These are phyloP conservation scores for Orientallactaga bullata DNA, from an alignment of 2,113 vertebrate genomes.

Conservation along the genomic window DNA sequence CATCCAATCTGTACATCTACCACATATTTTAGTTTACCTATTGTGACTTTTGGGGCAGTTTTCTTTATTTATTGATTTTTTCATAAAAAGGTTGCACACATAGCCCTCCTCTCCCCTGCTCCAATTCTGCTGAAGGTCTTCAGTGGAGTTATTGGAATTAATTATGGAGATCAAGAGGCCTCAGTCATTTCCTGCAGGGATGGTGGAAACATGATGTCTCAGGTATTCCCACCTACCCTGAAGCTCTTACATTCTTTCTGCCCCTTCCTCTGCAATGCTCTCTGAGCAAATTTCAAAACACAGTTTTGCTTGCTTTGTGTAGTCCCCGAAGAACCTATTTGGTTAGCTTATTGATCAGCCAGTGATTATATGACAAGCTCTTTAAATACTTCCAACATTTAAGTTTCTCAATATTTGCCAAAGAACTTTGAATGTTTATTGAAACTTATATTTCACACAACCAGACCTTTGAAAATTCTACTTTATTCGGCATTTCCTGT, in stretches of 20 bases:
- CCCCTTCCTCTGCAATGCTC: too few species aligned
- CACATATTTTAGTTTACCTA: not conserved
- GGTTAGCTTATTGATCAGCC: not conserved
- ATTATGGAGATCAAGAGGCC: too few species aligned
- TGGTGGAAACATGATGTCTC: too few species aligned
- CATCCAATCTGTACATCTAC: not conserved
- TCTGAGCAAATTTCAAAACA: not conserved
- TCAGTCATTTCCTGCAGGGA: too few species aligned
- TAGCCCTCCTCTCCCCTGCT: too few species aligned
- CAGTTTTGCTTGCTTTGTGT: not conserved
- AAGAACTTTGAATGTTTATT: not conserved
- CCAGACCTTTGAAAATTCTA: not conserved
- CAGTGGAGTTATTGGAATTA: too few species aligned
- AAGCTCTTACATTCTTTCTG: too few species aligned
- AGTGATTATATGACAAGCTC: not conserved
- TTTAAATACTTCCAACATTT: not conserved
- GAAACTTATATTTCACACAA: not conserved
- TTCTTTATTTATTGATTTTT: not conserved
- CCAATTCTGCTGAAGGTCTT: too few species aligned
- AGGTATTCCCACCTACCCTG: too few species aligned
- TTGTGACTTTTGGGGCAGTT: not conserved
- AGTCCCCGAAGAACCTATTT: not conserved
- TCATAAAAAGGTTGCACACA: too few species aligned
- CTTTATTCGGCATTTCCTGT: not conserved
- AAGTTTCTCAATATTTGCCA: not conserved